Evolutionary conservation across 2,113 vertebrate species (phyloP).

Genomic region (Coreoperca whiteheadi): DNA sequence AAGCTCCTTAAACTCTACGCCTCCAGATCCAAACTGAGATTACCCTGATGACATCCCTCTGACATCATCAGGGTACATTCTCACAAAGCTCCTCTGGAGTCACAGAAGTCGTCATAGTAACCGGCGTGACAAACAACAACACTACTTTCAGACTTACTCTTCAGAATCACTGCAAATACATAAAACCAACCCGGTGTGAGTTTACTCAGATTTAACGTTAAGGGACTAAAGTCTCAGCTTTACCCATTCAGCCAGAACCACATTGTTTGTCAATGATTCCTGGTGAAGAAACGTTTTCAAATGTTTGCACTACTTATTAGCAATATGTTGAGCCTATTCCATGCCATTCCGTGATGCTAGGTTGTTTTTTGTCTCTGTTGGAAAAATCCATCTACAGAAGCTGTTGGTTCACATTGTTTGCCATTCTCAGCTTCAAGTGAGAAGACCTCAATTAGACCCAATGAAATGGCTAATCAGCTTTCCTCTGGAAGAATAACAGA

Average conservation of each 20-base stretch:
- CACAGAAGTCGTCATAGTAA: too few species aligned
- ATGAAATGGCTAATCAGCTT: constrained; percentile 45
- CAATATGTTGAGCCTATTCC: neutral
- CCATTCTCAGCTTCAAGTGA: constrained; percentile 11
- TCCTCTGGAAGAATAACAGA: constrained; percentile 20
- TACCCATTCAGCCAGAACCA: neutral
- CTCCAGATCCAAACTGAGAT: too few species aligned
- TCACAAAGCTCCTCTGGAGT: too few species aligned
- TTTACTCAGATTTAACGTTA: neutral
- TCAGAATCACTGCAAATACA: too few species aligned
- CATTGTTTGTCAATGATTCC: neutral
- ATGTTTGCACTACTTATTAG: neutral
- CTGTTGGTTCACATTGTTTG: neutral
- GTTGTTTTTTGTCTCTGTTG: neutral
- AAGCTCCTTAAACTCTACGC: too few species aligned
- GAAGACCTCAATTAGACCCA: constrained; percentile 37
- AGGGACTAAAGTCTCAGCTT: neutral
- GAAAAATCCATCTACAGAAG: constrained; percentile 9
- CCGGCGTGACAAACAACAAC: too few species aligned
- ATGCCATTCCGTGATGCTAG: neutral
- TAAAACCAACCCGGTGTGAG: too few species aligned
- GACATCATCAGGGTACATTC: too few species aligned
- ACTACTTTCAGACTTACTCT: too few species aligned
- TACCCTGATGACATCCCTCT: too few species aligned
- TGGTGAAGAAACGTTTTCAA: neutral